Base-by-base conservation (phyloP, 2,888 invertebrate species). In the Drosophila falleni region DNA sequence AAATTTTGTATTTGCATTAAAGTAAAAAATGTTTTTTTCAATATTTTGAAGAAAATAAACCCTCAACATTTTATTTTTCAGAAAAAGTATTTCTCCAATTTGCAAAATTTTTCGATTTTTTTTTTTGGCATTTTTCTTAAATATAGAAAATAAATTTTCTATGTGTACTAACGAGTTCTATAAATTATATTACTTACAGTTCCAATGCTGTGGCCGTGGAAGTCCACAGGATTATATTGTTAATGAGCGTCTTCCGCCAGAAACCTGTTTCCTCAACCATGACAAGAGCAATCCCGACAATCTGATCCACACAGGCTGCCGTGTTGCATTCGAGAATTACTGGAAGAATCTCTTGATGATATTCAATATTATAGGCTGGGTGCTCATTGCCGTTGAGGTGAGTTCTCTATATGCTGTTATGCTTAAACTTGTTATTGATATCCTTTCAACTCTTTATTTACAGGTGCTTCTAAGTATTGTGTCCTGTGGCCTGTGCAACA, bases 401-500 rank as follows among this genome's bases (percentile, higher is more conserved):
- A 44, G 75, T 64, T 41, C 0, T 3, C 8, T 11, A 0, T 10
- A 31, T 31, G 13, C 9, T 46, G 1, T 13, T 13, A 6, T 8
- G 31, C 13, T 6, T n/a, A n/a, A 19, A 16, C 11, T n/a, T 3
- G 3, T 16, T 16, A 41, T 5, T n/a, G 2, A 26, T 3, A n/a
- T n/a, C 2, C 31, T 31, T 0, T 13, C 15, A 5, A 15, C 9
- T 46, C 2, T 33, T 23, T 1, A n/a, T 1, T 80, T 81, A 1
- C 71, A 91, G 91, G 11, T 91, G 0, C 92, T 96, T 81, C 95
- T 96, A 53, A 96, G 97, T 69, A 93, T 97, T 85, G 96, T 97
- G 91, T 96, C 97, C 55, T 95, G 97, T 92, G 97, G 97, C 90
- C 93, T 98, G 90, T 96, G 96, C 82, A 96, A 96, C 92, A 96